Conservation (phyloP, 92 coral and sea anemone species). For the Hydrozoanthus gracilis region DNA sequence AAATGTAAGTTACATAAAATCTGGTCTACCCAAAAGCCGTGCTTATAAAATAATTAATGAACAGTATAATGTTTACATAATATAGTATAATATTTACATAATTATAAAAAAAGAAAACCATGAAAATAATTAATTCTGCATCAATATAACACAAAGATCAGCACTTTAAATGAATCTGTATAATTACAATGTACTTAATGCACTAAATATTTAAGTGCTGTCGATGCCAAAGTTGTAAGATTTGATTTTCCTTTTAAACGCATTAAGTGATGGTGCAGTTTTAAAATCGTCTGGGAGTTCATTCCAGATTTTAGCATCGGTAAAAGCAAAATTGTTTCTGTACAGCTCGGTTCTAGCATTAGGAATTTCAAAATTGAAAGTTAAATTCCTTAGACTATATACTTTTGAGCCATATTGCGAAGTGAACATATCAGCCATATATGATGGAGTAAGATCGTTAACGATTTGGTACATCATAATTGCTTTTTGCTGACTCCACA, state of each 20-base stretch:
- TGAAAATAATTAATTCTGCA: background rate
- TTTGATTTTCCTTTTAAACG: too few relatives aligned
- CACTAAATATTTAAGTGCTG: background rate
- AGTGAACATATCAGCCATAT: constrained; percentile 26
- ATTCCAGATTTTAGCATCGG: constrained; percentile 36
- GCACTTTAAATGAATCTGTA: background rate
- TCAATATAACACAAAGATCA: too few relatives aligned
- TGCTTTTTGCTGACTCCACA: too few relatives aligned
- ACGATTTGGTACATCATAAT: constrained; percentile 34
- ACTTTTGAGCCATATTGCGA: constrained; percentile 12
- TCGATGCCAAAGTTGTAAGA: too few relatives aligned
- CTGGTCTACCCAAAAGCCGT: too few relatives aligned
- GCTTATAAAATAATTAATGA: background rate
- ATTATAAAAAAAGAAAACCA: background rate
- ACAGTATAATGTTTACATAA: background rate
- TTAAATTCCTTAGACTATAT: constrained; percentile 18
- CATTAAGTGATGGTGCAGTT: background rate
- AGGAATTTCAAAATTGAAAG: too few relatives aligned
- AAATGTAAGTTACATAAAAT: too few relatives aligned
- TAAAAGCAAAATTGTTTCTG: constrained; percentile 35
- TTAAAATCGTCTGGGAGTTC: constrained; percentile 25
- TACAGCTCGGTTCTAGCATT: constrained; percentile 26
- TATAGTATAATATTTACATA: background rate
- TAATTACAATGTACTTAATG: background rate
- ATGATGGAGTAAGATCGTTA: constrained; percentile 32